phyloP scores from a whole-genome alignment of 2,888 invertebrate species.

The Dromius quadrimaculatus region DNA sequence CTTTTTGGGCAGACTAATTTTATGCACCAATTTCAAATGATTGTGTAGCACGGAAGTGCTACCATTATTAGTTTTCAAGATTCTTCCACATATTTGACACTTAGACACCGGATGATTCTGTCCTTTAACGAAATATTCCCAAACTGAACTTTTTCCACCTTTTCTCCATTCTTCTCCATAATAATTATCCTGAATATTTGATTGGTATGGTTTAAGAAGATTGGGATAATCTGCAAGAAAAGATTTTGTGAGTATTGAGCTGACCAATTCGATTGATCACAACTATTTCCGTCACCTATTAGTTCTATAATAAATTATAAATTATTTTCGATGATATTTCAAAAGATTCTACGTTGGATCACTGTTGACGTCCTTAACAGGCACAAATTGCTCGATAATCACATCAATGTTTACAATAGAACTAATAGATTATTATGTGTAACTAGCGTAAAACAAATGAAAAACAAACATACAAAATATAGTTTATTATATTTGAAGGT shows the following conservation, averaged over 20 bases:
- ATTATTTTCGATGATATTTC: neutral
- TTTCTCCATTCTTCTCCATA: too few species aligned
- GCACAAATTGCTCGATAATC: too few species aligned
- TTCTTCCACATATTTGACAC: constrained; percentile 1
- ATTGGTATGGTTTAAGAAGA: neutral
- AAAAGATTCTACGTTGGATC: too few species aligned
- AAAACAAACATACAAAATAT: neutral
- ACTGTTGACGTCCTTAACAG: too few species aligned
- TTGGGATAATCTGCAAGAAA: neutral
- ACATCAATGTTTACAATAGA: too few species aligned
- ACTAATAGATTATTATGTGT: too few species aligned
- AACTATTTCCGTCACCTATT: neutral
- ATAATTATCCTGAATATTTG: too few species aligned
- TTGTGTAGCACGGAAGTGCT: constrained; percentile 7
- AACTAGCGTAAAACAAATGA: neutral
- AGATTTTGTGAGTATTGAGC: neutral
- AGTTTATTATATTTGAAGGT: neutral
- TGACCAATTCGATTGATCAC: too few species aligned
- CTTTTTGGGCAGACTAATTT: constrained; percentile 4
- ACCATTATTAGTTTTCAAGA: constrained; percentile 8
- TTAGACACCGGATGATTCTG: neutral
- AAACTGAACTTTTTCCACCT: constrained; percentile 1
- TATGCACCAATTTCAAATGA: constrained; percentile 11
- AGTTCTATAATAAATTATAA: neutral
- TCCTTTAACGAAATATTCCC: constrained; percentile 13